Conservation (phyloP, 2,888 invertebrate genomes). For the Catotricha subobsoleta region DNA sequence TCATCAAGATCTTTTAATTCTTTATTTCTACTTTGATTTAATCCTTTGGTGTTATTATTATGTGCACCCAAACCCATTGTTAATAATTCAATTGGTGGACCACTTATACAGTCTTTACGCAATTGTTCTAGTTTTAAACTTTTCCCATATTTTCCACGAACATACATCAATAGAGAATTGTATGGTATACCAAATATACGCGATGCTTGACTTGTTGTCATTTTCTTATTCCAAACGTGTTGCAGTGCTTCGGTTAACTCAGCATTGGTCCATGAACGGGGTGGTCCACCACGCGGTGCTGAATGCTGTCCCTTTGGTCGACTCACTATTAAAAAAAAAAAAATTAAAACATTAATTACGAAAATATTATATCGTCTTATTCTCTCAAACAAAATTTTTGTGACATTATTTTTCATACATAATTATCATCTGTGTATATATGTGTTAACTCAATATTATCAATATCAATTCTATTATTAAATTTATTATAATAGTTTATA, state of each 20-base stretch:
- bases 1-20: slow-evolving; percentile 20
- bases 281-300: slow-evolving; percentile 77
- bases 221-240: slow-evolving; percentile 90
- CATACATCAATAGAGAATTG: slow-evolving; percentile 82
- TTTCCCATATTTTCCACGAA: slow-evolving; percentile 83
- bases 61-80: slow-evolving; percentile 34
- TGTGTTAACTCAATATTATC: too few species aligned
- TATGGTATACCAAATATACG: slow-evolving; percentile 85
- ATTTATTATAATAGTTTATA: too few species aligned
- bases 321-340: slow-evolving; percentile 35
- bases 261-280: slow-evolving; percentile 82
- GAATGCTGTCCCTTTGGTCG: slow-evolving; percentile 83
- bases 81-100: slow-evolving; percentile 51
- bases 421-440: too few species aligned
- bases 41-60: slow-evolving; percentile 15
- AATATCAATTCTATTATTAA: too few species aligned
- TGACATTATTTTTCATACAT: too few species aligned
- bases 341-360: background rate
- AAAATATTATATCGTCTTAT: too few species aligned
- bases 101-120: slow-evolving; percentile 73
- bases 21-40: slow-evolving; percentile 29
- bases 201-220: slow-evolving; percentile 84
- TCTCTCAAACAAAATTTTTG: too few species aligned
- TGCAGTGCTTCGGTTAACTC: slow-evolving; percentile 78
- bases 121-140: slow-evolving; percentile 74